These are phyloP conservation scores for Falco concolor DNA, from an alignment of 2,797 vertebrate genomes.

Conservation along the genomic window DNA sequence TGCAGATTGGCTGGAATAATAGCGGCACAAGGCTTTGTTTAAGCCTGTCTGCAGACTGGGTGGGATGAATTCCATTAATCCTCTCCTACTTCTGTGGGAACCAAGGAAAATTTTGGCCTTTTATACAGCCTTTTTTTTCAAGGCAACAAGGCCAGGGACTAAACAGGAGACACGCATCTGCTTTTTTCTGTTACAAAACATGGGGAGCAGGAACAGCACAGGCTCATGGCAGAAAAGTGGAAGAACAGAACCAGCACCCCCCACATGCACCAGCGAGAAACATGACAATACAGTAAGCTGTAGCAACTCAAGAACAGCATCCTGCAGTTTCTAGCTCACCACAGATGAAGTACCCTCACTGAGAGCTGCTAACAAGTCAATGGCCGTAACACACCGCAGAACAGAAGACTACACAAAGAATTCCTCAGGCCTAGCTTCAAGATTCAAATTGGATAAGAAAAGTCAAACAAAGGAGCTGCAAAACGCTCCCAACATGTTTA, in stretches of 20 bases:
- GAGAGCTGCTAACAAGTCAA: background rate
- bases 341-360: background rate
- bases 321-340: background rate
- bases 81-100: background rate
- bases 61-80: conserved; percentile 18
- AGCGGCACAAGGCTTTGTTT: background rate
- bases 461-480: background rate
- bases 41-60: background rate
- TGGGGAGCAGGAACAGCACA: background rate
- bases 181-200: background rate
- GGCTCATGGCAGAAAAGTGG: background rate
- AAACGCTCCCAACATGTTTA: background rate
- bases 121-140: background rate
- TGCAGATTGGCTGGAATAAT: background rate
- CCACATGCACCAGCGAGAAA: accelerated
- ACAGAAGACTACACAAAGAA: background rate
- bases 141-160: background rate
- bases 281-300: background rate
- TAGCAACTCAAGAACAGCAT: background rate
- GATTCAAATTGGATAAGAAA: background rate
- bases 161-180: background rate
- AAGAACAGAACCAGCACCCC: background rate
- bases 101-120: background rate
- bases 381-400: background rate
- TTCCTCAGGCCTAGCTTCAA: background rate